phyloP scores from a whole-genome alignment of 2,797 vertebrate species.

The Propithecus perrieri region DNA sequence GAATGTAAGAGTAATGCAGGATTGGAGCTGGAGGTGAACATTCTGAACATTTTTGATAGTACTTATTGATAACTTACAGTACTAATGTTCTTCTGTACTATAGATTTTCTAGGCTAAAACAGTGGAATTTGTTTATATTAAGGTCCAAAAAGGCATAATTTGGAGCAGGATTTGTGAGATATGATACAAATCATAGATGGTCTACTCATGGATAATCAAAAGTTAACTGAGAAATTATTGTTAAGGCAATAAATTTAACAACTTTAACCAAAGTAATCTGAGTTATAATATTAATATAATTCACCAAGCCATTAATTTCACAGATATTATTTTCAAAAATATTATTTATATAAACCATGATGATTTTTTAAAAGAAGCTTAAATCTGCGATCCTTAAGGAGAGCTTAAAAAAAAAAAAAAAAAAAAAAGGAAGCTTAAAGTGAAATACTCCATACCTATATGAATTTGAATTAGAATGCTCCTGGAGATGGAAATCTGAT shows the following conservation, averaged over 20 bases:
- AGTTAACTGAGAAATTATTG: background rate
- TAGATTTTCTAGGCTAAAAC: background rate
- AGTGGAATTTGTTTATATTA: background rate
- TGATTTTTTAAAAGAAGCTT: conserved; percentile 16
- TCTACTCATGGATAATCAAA: background rate
- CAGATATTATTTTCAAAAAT: conserved; percentile 23
- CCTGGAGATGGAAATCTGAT: conserved; percentile 88
- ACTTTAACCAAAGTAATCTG: conserved; percentile 45
- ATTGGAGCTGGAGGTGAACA: background rate
- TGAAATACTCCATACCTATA: conserved; percentile 90
- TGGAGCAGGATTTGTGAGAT: background rate
- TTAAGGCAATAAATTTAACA: conserved; percentile 44
- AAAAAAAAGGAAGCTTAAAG: conserved; percentile 34
- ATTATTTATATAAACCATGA: background rate
- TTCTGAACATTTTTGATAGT: background rate
- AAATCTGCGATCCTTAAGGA: background rate
- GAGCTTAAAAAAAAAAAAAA: no score
- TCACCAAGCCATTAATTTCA: background rate
- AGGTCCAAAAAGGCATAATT: background rate
- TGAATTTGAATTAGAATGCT: conserved; percentile 97
- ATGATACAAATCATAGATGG: background rate
- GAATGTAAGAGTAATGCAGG: background rate
- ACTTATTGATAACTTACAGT: background rate
- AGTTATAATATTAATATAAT: background rate
- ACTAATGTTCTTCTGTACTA: background rate